A percentile compares a stretch with the other conserved stretches of the same genome.
These are phyloP conservation scores for Celastrina argiolus DNA, from an alignment of 2,888 invertebrate species.

Conservation along the genomic window DNA sequence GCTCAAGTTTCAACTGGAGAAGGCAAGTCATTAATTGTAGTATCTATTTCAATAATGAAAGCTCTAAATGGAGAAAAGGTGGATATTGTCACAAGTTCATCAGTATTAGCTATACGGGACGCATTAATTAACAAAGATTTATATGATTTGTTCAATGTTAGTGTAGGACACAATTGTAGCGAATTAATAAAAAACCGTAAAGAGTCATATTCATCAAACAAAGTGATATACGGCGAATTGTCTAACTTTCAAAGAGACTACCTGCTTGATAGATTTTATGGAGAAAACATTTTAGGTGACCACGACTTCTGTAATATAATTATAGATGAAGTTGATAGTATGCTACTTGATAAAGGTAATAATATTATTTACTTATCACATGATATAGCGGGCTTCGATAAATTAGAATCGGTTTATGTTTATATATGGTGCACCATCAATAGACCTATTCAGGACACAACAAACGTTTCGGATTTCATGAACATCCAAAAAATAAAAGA, in stretches of 20 bases:
- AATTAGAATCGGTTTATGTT: slow-evolving; percentile 23
- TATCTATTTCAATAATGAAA: slow-evolving; percentile 22
- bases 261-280: slow-evolving; percentile 23
- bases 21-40: slow-evolving; percentile 23
- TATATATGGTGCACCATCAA: slow-evolving; percentile 22
- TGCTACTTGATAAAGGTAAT: slow-evolving; percentile 25
- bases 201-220: slow-evolving; percentile 16
- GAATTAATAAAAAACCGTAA: slow-evolving; percentile 20
- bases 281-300: slow-evolving; percentile 24
- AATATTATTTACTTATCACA: slow-evolving; percentile 25
- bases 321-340: slow-evolving; percentile 24
- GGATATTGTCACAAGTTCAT: slow-evolving; percentile 24
- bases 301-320: slow-evolving; percentile 21
- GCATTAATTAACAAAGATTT: slow-evolving; percentile 18
- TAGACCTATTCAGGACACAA: slow-evolving; percentile 5
- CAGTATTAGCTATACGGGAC: slow-evolving; percentile 23
- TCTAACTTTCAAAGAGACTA: slow-evolving; percentile 24
- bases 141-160: slow-evolving; percentile 23
- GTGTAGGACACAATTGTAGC: slow-evolving; percentile 21
- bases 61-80: slow-evolving; percentile 20
- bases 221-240: slow-evolving; percentile 22
- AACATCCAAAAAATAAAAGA: slow-evolving; percentile 17
- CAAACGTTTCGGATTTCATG: not conserved
- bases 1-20: slow-evolving; percentile 23
- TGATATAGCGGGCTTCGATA: slow-evolving; percentile 24